These are phyloP conservation scores for Emydura subglobosa DNA, from an alignment of 2,113 vertebrate genomes.

Conservation along the genomic window DNA sequence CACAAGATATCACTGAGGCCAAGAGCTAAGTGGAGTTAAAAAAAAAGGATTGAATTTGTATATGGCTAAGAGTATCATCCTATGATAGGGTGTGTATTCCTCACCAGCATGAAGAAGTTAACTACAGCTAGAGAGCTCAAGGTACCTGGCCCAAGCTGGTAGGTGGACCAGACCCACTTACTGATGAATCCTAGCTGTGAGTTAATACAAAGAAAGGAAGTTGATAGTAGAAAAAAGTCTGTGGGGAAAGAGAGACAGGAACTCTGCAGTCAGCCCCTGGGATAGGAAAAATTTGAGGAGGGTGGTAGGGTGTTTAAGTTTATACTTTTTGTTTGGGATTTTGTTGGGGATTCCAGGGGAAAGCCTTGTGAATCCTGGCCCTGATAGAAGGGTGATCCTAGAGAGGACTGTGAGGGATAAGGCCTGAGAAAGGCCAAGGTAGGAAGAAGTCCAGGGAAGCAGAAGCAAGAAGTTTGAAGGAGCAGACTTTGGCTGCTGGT, in stretches of 20 bases:
- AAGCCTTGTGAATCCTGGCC: neutral
- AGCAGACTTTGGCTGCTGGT: no score
- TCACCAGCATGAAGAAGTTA: neutral
- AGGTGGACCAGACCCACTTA: neutral
- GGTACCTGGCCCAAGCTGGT: neutral
- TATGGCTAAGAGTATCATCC: neutral
- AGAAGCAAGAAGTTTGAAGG: no score
- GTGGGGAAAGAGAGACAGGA: neutral
- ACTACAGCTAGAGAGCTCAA: neutral
- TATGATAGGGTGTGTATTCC: neutral
- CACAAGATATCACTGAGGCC: neutral
- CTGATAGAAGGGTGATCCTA: neutral
- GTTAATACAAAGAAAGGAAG: neutral
- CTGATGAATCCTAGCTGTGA: neutral
- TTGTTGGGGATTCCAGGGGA: neutral
- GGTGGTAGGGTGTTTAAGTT: no score
- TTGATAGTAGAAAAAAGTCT: neutral
- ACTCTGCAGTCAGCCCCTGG: neutral
- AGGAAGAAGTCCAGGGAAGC: no score
- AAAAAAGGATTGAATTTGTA: neutral
- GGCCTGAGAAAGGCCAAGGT: no score
- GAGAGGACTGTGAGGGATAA: neutral
- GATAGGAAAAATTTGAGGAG: neutral
- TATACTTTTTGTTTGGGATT: neutral
- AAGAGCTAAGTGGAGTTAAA: neutral